Base-by-base conservation (phyloP, 2,797 vertebrate species). In the Sebastes minor region DNA sequence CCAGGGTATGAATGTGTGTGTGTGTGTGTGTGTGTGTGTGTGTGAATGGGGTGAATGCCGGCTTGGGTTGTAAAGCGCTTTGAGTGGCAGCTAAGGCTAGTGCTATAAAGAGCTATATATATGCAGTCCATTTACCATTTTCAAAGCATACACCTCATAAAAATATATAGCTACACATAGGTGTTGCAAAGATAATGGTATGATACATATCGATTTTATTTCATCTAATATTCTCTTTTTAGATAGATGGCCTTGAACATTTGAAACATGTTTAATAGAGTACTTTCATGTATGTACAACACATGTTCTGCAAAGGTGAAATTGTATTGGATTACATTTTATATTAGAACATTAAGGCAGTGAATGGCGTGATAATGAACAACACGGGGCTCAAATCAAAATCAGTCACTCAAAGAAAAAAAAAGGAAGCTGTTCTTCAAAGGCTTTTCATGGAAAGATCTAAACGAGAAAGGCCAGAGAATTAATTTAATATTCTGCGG, bases 401-500 rank as follows among this genome's bases (percentile, higher is more conserved):
- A 76, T 69, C 77, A 52, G 61, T 67, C 67, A 63, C 33, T 83
- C 46, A n/a, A 49, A 64, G 46, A 53, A 42, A 25, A 27, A 82
- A 77, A 30, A 53, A 67, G 49, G 14, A 76, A 49, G 20, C 4
- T 65, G 49, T 42, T 86, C 77, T 85, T 89, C 78, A 86, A 84
- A 88, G 74, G 38, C 35, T 81, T 86, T 75, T 6, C 33, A 65
- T 62, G 33, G 18, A 71, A 53, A 65, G 35, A 81, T 78, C 55
- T 73, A 79, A 71, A 83, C 81, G 67, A 80, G 82, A 78, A 79
- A 84, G 71, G 59, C 62, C 68, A 55, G 73, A 86, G 46, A 82
- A 78, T 84, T 87, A 13, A 80, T 91, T 89, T 87, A 38, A 65
- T 74, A 85, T 81, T 89, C 72, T 28, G 62, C 28, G 80, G 81